phyloP scores from a whole-genome alignment of 2,888 invertebrate genomes.

The Ormyrus rosae region DNA sequence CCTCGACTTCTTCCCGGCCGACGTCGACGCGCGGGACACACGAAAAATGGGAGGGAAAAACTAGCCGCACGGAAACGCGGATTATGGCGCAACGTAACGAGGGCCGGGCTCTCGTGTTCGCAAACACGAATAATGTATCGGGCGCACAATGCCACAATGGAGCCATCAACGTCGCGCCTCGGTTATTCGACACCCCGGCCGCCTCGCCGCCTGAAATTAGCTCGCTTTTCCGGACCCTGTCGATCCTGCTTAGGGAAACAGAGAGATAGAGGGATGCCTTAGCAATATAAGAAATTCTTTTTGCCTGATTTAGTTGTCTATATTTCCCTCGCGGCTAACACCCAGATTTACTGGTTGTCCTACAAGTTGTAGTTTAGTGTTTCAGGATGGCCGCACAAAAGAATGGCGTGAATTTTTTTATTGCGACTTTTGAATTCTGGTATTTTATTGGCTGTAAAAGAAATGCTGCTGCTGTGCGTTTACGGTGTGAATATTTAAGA shows the following conservation, averaged over 20 bases:
- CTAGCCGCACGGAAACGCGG: conserved; percentile 23
- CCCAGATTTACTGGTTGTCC: too few species aligned
- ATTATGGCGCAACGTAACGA: conserved; percentile 21
- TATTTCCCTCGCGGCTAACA: background rate
- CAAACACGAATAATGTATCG: conserved; percentile 70
- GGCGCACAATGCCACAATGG: conserved; percentile 66
- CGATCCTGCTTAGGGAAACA: conserved; percentile 4
- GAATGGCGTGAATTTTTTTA: conserved; percentile 1
- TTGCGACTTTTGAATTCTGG: background rate
- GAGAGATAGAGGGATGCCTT: background rate
- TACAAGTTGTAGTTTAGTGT: too few species aligned
- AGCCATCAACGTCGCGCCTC: conserved; percentile 69
- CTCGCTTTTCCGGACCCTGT: conserved; percentile 58
- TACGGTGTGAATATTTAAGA: too few species aligned
- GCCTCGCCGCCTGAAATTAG: conserved; percentile 69
- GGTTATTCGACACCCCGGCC: conserved; percentile 60
- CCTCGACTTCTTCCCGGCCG: conserved; percentile 27
- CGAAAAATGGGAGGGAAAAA: conserved; percentile 9
- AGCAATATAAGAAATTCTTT: background rate
- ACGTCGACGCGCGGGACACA: background rate
- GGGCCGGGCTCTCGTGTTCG: conserved; percentile 36
- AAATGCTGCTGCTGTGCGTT: background rate
- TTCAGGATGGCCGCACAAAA: background rate
- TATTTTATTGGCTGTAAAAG: background rate
- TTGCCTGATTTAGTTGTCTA: conserved; percentile 21